Conservation (phyloP, 2,888 invertebrate species). For the Athetis lepigone region DNA sequence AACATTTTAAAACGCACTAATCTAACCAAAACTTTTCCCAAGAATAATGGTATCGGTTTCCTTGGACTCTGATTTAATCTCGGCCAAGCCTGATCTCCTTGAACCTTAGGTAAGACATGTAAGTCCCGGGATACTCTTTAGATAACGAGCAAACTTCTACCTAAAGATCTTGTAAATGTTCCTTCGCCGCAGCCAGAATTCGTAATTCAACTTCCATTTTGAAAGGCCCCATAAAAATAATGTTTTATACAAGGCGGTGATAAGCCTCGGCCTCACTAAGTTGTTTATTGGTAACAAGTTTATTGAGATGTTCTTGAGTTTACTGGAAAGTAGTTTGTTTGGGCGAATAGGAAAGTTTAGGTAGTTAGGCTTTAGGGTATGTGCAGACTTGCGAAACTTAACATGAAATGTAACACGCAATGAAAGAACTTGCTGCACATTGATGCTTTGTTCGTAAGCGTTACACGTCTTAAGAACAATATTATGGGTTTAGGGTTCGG, state of each 20-base stretch:
- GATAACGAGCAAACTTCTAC: conserved; percentile 73
- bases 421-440: too few species aligned
- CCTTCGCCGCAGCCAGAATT: conserved; percentile 70
- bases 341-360: background rate
- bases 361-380: too few species aligned
- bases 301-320: conserved; percentile 25
- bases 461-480: too few species aligned
- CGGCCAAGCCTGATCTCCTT: conserved; percentile 49
- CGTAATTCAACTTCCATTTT: conserved; percentile 71
- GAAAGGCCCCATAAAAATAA: conserved; percentile 65
- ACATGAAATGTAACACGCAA: too few species aligned
- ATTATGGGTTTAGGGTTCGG: too few species aligned
- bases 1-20: conserved; percentile 43
- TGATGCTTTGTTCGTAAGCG: too few species aligned
- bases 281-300: conserved; percentile 44
- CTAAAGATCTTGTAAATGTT: conserved; percentile 73
- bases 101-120: conserved; percentile 64
- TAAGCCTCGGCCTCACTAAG: conserved; percentile 54
- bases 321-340: background rate
- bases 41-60: conserved; percentile 55
- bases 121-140: conserved; percentile 67
- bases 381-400: too few species aligned
- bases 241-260: conserved; percentile 60
- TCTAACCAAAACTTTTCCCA: conserved; percentile 48
- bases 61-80: conserved; percentile 55